Percentiles rank a stretch among this genome's conserved stretches.
Evolutionary conservation across 2,888 invertebrate genomes (phyloP).

Genomic region (Rhagophthalmus giganteus): DNA sequence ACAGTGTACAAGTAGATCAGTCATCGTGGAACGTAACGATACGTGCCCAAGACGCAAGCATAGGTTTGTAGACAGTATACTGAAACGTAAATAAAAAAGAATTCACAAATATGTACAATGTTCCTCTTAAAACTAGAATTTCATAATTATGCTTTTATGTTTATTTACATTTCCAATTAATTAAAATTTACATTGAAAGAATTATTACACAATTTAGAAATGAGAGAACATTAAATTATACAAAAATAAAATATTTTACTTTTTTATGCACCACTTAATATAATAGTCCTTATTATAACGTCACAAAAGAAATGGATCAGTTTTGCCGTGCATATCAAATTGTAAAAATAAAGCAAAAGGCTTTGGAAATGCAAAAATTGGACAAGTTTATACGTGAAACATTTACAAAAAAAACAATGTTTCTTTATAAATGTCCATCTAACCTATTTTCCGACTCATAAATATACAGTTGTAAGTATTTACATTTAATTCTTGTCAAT

Average conservation of each 20-base stretch:
- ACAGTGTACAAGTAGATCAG: slow-evolving; percentile 53
- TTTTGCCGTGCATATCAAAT: too few species aligned
- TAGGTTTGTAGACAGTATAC: slow-evolving; percentile 47
- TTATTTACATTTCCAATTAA: slow-evolving; percentile 34
- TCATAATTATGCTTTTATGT: slow-evolving; percentile 27
- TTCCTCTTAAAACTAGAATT: slow-evolving; percentile 32
- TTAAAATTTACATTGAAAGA: slow-evolving; percentile 28
- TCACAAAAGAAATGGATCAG: too few species aligned
- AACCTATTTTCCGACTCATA: slow-evolving; percentile 28
- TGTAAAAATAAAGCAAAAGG: slow-evolving; percentile 16
- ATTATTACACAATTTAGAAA: slow-evolving; percentile 12
- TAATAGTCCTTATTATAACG: slow-evolving; percentile 6
- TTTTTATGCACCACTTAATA: slow-evolving; percentile 16
- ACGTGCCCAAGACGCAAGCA: slow-evolving; percentile 41
- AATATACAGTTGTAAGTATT: slow-evolving; percentile 25
- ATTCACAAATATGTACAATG: slow-evolving; percentile 52
- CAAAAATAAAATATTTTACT: slow-evolving; percentile 28
- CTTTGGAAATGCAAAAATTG: slow-evolving; percentile 32
- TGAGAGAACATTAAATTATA: slow-evolving; percentile 17
- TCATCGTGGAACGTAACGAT: slow-evolving; percentile 42
- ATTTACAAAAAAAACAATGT: slow-evolving; percentile 14
- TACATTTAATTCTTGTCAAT: slow-evolving; percentile 25
- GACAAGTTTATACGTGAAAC: slow-evolving; percentile 20
- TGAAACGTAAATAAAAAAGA: slow-evolving; percentile 50
- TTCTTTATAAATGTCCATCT: slow-evolving; percentile 21